Conservation (phyloP, 2,888 invertebrate species). For the Drosophila ustulata region DNA sequence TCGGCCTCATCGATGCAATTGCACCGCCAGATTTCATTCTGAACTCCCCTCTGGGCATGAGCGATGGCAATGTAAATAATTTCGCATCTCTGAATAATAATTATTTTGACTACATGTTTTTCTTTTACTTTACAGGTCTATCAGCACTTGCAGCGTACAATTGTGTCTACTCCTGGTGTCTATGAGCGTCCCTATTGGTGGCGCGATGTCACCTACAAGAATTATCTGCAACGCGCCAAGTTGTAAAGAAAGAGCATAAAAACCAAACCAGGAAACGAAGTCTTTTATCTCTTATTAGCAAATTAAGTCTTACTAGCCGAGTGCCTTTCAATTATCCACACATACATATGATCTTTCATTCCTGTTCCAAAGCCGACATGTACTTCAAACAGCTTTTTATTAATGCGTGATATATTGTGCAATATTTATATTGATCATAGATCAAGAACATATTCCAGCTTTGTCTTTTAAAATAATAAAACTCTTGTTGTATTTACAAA, state of each 20-base stretch:
- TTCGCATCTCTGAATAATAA: neutral
- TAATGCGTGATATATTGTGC: slow-evolving; percentile 35
- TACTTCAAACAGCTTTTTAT: slow-evolving; percentile 12
- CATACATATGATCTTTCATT: slow-evolving; percentile 5
- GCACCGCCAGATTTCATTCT: slow-evolving; percentile 95
- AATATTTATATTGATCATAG: slow-evolving; percentile 35
- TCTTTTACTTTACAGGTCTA: slow-evolving; percentile 87
- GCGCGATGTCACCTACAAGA: slow-evolving; percentile 88
- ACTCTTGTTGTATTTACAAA: slow-evolving; percentile 4
- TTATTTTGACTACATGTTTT: neutral
- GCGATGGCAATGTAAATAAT: slow-evolving; percentile 92
- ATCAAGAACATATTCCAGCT: slow-evolving; percentile 16
- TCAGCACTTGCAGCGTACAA: slow-evolving; percentile 89
- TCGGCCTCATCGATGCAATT: slow-evolving; percentile 92
- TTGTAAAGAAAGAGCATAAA: slow-evolving; percentile 59
- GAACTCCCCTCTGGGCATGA: slow-evolving; percentile 93
- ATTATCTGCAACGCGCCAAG: slow-evolving; percentile 81
- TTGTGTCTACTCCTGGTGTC: slow-evolving; percentile 88
- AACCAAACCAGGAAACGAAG: neutral
- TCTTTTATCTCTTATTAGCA: slow-evolving; percentile 13
- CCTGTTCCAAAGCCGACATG: slow-evolving; percentile 7
- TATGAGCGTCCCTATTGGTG: slow-evolving; percentile 91
- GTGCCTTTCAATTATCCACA: slow-evolving; percentile 28
- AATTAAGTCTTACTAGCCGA: slow-evolving; percentile 17
- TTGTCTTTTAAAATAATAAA: slow-evolving; percentile 10